Base-by-base conservation (phyloP, 1,140 invertebrate species). In the Drosophila seguyi region DNA sequence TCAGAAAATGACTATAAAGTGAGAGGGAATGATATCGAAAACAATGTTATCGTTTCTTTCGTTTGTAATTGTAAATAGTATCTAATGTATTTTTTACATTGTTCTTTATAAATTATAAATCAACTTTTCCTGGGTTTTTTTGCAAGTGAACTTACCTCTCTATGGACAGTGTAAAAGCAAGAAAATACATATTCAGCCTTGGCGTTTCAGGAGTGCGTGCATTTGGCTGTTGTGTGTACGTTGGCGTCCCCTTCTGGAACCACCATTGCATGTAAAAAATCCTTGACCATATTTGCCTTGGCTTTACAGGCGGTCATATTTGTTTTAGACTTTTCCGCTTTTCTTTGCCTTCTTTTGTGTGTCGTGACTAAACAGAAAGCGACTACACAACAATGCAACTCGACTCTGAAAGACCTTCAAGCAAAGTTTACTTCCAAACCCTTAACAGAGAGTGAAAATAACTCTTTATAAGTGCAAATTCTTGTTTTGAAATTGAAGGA, bases 251-350 rank as follows among this genome's bases (percentile, higher is more conserved):
- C 52, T 55, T 38, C 34, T 55, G 52, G 52, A 55, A 55, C 52
- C 34, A 55, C 52, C 52, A 55, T 38, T 55, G 52, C 52, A 55
- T 55, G 52, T 55, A 55, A 55, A 55, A 55, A 55, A 55, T 55
- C 52, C 52, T 38, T 55, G 52, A 55, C 52, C 52, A 55, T 55
- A 55, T 55, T 55, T 55, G 52, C 52, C 52, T 55, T 55, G 52
- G 52, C 52, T 55, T 55, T 38, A 55, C 52, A 55, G 52, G 52
- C 52, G 52, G 52, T 55, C 52, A 55, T 55, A 55, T 55, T 55
- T 55, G 52, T 55, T 55, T 38, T 55, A 55, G 52, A 55, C 52
- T 55, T 55, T 55, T 38, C 52, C 52, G 52, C 34, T 55, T 55
- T 55, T 55, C 52, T 55, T 55, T 55, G 34, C 52, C 10, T 55